Conservation (phyloP, 2,113 vertebrate genomes). For the Symphodus melops region DNA sequence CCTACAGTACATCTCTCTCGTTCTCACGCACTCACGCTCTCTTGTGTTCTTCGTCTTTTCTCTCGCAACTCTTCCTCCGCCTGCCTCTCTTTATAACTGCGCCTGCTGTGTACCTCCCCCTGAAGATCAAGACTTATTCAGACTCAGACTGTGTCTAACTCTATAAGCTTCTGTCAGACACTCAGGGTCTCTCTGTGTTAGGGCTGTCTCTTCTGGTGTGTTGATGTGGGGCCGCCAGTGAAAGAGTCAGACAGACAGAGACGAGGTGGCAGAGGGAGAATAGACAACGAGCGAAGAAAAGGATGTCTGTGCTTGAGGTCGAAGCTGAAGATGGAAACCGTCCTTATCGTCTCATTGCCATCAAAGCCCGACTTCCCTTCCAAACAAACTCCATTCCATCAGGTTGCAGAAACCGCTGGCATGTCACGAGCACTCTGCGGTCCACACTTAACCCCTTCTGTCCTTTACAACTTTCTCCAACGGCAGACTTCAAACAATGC, state of each 20-base stretch:
- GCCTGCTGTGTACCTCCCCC: slow-evolving; percentile 47
- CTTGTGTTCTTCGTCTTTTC: slow-evolving; percentile 58
- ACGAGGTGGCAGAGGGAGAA: slow-evolving; percentile 12
- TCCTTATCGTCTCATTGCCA: slow-evolving; percentile 31
- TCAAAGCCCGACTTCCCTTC: not conserved
- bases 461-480: slow-evolving; percentile 55
- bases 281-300: slow-evolving; percentile 4
- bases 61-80: slow-evolving; percentile 35
- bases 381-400: slow-evolving; percentile 57
- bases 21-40: slow-evolving; percentile 66
- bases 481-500: slow-evolving; percentile 61
- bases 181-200: slow-evolving; percentile 45
- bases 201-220: slow-evolving; percentile 21
- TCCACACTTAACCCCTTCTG: slow-evolving; percentile 67
- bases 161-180: slow-evolving; percentile 43
- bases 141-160: slow-evolving; percentile 57
- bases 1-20: slow-evolving; percentile 61
- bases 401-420: slow-evolving; percentile 62
- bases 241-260: slow-evolving; percentile 28
- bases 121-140: slow-evolving; percentile 64
- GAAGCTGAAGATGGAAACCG: slow-evolving; percentile 9
- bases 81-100: slow-evolving; percentile 46
- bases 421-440: slow-evolving; percentile 55
- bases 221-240: slow-evolving; percentile 24
- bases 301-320: slow-evolving; percentile 11